Base-by-base conservation (phyloP, 2,888 invertebrate species). In the Xestia c-nigrum region DNA sequence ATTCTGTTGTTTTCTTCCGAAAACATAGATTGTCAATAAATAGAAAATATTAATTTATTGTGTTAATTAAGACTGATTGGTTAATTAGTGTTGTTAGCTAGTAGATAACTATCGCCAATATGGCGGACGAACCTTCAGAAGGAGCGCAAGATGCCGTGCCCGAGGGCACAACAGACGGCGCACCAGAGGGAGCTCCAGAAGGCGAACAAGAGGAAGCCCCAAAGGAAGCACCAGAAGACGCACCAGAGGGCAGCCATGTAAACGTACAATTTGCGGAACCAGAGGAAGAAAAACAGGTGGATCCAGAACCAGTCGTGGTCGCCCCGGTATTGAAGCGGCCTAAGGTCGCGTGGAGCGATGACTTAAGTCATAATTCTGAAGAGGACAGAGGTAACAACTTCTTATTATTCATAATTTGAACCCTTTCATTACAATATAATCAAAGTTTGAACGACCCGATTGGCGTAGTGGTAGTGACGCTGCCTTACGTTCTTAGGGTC, bases 301-400 rank as follows among this genome's bases (percentile, higher is more conserved):
- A 46, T 21, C 19, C n/a, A 16, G 64, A 43, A 43, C n/a, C 43
- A 52, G 12, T 24, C 0, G 24, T 24, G 2, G 3, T 31, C 0
- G 16, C 43, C 19, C 5, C 10, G 24, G 6, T 5, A 6, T 6
- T 0, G 4, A 93, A 89, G 72, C 90, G 94, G 71, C 81, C 85
- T 3, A 97, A 96, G 91, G 92, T 96, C 3, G 91, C 95, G 1
- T 97, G 97, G 97, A 97, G 97, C 72, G 97, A 97, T 78, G 97
- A 97, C 83, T 89, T 97, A 55, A 97, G 97, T 83, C 95, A 96
- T 89, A 95, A 97, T 85, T 96, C 96, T 0, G 97, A 95, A 74
- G 97, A 95, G 87, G 97, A 97, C 71, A 94, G 95, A 92, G 97
- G 97, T 97, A 89, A 81, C 64, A 21, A 24, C 24, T 55, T 21